A percentile compares a stretch with the other conserved stretches of the same genome.
Conservation (phyloP, 2,113 vertebrate species). For the Saimiri boliviensis region DNA sequence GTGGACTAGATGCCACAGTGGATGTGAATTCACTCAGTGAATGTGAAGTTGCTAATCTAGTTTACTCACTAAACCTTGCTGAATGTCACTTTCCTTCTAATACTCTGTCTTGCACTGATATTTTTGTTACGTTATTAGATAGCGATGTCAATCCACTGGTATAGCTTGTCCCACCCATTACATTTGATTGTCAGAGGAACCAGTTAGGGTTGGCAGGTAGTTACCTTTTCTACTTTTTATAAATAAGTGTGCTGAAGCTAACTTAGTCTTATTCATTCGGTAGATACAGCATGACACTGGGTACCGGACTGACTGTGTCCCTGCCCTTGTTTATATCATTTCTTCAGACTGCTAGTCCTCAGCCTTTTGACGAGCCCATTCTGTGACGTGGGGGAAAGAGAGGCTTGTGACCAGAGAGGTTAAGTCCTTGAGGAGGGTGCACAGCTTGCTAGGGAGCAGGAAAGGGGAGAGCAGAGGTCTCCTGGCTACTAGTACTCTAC, state of each 20-base stretch:
- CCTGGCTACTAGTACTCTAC: no score
- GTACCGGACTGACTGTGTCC: background rate
- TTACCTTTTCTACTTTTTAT: background rate
- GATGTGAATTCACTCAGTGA: background rate
- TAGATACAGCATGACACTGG: background rate
- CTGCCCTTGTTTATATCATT: background rate
- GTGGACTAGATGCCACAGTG: background rate
- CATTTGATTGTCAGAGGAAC: background rate
- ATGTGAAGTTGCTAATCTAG: background rate
- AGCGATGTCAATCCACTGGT: background rate
- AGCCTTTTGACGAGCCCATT: background rate
- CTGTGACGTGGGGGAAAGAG: background rate
- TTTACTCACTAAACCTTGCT: background rate
- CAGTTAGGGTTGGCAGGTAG: background rate
- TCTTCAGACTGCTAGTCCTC: background rate
- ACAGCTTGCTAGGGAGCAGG: background rate
- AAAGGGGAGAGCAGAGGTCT: background rate
- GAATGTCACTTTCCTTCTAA: background rate
- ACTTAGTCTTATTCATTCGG: background rate
- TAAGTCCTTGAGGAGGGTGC: background rate
- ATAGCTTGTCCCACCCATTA: background rate
- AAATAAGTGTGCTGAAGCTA: rapidly evolving
- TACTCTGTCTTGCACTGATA: background rate
- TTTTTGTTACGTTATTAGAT: background rate
- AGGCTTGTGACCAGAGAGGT: background rate